Evolutionary conservation across 2,113 vertebrate genomes (phyloP).

Genomic region (Gambusia holbrooki): DNA sequence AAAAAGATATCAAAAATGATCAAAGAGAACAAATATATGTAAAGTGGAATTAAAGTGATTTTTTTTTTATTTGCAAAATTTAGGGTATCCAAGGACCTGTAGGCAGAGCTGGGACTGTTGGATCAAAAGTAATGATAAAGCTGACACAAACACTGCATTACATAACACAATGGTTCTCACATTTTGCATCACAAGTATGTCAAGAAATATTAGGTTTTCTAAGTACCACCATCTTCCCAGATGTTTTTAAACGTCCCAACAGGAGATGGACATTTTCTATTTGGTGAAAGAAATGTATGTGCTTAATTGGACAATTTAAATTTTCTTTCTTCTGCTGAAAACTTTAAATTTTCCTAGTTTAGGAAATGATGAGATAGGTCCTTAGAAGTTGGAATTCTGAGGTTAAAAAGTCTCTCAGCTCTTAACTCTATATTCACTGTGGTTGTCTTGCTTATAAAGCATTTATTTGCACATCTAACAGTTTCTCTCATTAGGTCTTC

Average conservation of each 20-base stretch:
- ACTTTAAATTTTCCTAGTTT: too few species aligned
- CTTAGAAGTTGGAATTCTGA: too few species aligned
- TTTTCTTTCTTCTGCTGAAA: too few species aligned
- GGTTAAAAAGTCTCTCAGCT: neutral
- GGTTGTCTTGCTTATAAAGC: too few species aligned
- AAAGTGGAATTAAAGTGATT: neutral
- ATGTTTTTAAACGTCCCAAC: neutral
- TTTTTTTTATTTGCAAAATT: constrained; percentile 30
- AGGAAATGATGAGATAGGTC: too few species aligned
- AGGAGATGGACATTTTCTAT: neutral
- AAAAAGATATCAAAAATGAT: neutral
- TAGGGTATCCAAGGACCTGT: constrained; percentile 76
- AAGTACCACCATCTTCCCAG: neutral
- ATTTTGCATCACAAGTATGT: neutral
- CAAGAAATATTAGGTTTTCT: neutral
- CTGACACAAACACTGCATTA: neutral
- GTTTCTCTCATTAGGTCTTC: too few species aligned
- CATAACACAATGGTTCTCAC: neutral
- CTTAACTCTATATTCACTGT: neutral
- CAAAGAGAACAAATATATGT: constrained; percentile 4
- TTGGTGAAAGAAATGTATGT: neutral
- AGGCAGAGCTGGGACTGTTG: constrained; percentile 73
- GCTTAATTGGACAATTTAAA: neutral
- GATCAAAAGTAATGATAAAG: constrained; percentile 71
- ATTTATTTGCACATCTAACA: too few species aligned